Base-by-base conservation (phyloP, 2,888 invertebrate species). In the Leptinotarsa juncta region DNA sequence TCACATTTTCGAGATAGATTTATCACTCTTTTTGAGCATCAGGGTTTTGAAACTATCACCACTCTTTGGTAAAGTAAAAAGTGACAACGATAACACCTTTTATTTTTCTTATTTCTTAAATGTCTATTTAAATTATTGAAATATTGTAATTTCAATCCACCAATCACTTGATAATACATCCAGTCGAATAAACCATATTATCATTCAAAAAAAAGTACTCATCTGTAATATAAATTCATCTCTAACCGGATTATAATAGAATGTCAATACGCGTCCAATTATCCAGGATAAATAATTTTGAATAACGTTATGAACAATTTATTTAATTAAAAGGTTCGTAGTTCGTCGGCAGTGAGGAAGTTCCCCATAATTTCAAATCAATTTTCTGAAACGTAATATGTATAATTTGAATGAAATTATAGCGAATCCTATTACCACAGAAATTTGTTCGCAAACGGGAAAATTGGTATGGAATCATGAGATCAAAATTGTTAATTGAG, bases 331-430 rank as follows among this genome's bases (percentile, higher is more conserved):
- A 67, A 67, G 67, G 62, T 69, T 12, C 42, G 42, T 42, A 42
- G 42, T 42, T 42, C 42, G 42, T 42, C 10, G 42, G 10, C 42
- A 42, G 55, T 32, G n/a, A 16, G 12, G 16, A 32, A 65, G 69
- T 60, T 72, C 49, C 60, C 68, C 65, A 66, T 70, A 69, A 73
- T 73, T 77, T 66, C 70, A 74, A 74, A 73, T 73, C 72, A 77
- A 74, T 77, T 77, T 74, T 67, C 73, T 67, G 48, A 12, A 50
- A 65, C 49, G 53, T 74, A 68, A 74, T 74, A 70, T 70, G 74
- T 65, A 69, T 73, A 72, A 73, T 77, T 69, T 15, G 53, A 53
- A 23, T 51, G 67, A 71, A 69, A 76, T 76, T 72, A 70, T 67
- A 71, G 48, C 62, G 60, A 50, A 48, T 70, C 53, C 20, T 49